Base-by-base conservation (phyloP, 2,888 invertebrate species). In the Nesidiocoris tenuis region DNA sequence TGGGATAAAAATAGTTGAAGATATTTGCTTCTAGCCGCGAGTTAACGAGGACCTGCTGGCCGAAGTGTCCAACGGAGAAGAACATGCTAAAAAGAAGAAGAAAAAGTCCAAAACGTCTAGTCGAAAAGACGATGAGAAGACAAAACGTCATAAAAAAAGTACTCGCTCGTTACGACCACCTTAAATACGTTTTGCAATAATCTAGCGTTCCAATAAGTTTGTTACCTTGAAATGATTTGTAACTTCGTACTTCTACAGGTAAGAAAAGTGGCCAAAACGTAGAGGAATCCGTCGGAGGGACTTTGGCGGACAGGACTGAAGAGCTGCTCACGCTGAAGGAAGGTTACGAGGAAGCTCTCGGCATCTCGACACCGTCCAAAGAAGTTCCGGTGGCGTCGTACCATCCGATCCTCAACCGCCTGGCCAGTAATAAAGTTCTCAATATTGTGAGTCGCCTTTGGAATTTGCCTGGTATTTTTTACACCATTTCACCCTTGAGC, bases 311-410 rank as follows among this genome's bases (percentile, higher is more conserved):
- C 9, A 61, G 61, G 68, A 61, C 75, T 2, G 54, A 75, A 22
- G 81, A 81, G 77, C 78, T 79, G 75, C 85, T 83, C 80, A 86
- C 85, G 79, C 86, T 87, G 68, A 88, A 90, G 82, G 85, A 88
- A 39, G 95, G 92, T 68, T 96, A 96, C 82, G 96, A 96, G 84
- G 95, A 95, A 85, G 92, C 95, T 56, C 87, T 92, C 81, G 96
- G 95, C 79, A 94, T 95, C 82, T 94, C 94, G 64, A 95, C 95
- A 56, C 94, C 95, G 12, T 95, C 94, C 82, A 94, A 95, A 85
- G 93, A 94, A 78, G 74, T 77, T 74, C 78, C 77, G 12, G 21
- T 77, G 24, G 65, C 79, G 17, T 57, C 78, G 12, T 74, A 71
- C 56, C 77, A 79, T 2, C 78, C 79, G n/a, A 72, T 79, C 18